Evolutionary conservation across 2,113 vertebrate species (phyloP).

Genomic region (Girardinichthys multiradiatus): DNA sequence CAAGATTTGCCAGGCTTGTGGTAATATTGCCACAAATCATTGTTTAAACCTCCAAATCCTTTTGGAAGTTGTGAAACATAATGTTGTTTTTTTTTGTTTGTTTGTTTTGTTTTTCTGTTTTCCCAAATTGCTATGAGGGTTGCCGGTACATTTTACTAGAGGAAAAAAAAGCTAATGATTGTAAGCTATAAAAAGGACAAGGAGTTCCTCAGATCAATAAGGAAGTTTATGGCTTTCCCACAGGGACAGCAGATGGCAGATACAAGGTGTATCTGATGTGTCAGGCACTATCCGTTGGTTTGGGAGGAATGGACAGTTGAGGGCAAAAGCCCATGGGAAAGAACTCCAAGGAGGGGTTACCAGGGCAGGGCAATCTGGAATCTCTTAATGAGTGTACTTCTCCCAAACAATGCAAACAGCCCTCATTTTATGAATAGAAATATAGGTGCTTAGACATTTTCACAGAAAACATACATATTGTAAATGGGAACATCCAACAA

Average conservation of each 20-base stretch:
- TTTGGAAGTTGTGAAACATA: conserved; percentile 9
- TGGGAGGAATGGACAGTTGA: conserved; percentile 47
- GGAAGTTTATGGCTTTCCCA: conserved; percentile 30
- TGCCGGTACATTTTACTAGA: neutral
- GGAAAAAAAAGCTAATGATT: neutral
- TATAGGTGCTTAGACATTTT: neutral
- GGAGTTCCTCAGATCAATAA: conserved; percentile 19
- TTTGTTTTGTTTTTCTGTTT: neutral
- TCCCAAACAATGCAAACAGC: conserved; percentile 41
- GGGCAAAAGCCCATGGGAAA: conserved; percentile 69
- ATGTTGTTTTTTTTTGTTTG: neutral
- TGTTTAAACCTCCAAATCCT: conserved; percentile 35
- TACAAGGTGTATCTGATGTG: conserved; percentile 50
- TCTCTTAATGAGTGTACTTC: conserved; percentile 58
- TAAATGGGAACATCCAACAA: neutral
- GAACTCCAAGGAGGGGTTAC: conserved; percentile 59
- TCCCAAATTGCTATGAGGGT: neutral
- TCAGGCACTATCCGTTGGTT: conserved; percentile 39
- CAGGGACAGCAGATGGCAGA: conserved; percentile 54
- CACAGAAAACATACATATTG: neutral
- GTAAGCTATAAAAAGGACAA: conserved; percentile 13
- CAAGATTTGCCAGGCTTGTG: conserved; percentile 26
- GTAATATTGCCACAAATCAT: conserved; percentile 33
- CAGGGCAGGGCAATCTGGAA: conserved; percentile 42
- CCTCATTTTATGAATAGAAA: conserved; percentile 18